Base-by-base conservation (phyloP, 37 sponge, comb jelly and placozoan species). In the Agelas oroides region DNA sequence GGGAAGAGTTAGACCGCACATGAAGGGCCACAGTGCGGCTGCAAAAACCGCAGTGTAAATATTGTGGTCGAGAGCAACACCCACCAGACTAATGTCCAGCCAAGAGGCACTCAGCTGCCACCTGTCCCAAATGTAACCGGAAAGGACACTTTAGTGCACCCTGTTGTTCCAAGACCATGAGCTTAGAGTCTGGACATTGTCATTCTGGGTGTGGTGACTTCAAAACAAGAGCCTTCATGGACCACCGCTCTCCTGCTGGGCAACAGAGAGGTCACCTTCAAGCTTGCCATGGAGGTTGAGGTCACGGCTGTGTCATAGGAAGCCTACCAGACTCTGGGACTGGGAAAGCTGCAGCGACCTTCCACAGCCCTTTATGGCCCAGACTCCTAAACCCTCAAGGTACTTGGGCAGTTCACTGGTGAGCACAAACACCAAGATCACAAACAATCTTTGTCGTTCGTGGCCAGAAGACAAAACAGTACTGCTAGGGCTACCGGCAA, bases 221-320 rank as follows among this genome's bases (percentile, higher is more conserved):
- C 71, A 28, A 23, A 59, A 12, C 17, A 39, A 69, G 56, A 59
- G 19, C 54, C 74, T 40, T n/a, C 75, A 1, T 90, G 90, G 86
- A 59, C 46, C 15, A 46, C 39, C 21, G 21, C n/a, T 25, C 16
- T 90, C n/a, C 37, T 58, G 20, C 33, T 90, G 6, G 40, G 67
- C 1, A 61, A 70, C 20, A 53, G 53, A 35, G 27, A 38, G 18
- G 67, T 76, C 24, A 60, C 52, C 16, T 91, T 91, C 58, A 91
- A 91, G 55, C 53, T 91, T 54, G 86, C 85, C 65, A 91, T 77
- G 24, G 91, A 86, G 28, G 81, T 86, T 31, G 87, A 85, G 66
- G 91, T 86, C 20, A 81, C 86, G 3, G 91, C 69, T 16, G 59
- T 91, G 24, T 77, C 91, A 23, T 28, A 61, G 23, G 57, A 79